These are phyloP conservation scores for Oceanodroma leucorhoa DNA, from an alignment of 2,797 vertebrate species.

Conservation along the genomic window DNA sequence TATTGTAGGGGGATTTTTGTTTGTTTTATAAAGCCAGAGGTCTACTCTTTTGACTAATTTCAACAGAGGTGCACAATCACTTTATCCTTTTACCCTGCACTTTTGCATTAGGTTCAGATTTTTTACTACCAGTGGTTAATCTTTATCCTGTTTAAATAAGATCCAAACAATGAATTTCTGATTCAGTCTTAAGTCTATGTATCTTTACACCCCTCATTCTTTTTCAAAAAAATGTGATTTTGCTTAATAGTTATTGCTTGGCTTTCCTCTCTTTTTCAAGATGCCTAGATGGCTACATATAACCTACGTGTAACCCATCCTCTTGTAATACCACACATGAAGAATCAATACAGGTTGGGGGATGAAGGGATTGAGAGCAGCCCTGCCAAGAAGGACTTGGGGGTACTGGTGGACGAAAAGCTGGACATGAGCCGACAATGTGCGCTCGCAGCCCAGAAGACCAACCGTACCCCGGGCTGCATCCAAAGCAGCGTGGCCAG, in stretches of 20 bases:
- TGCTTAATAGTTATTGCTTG: neutral
- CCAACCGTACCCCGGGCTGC: too few relatives aligned
- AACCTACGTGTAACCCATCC: neutral
- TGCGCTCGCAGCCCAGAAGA: too few relatives aligned
- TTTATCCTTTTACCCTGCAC: neutral
- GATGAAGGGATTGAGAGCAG: too few relatives aligned
- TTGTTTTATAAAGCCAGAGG: neutral
- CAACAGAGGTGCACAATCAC: neutral
- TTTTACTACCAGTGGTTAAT: neutral
- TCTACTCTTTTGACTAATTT: neutral
- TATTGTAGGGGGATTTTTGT: rapidly evolving
- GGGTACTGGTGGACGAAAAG: too few relatives aligned
- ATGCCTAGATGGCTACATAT: neutral
- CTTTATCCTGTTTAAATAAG: neutral
- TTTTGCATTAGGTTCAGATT: neutral
- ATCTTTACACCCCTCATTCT: neutral
- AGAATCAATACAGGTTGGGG: too few relatives aligned
- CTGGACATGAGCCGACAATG: too few relatives aligned
- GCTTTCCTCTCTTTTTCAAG: neutral
- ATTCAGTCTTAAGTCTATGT: neutral
- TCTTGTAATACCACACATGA: neutral
- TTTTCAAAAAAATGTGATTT: neutral
- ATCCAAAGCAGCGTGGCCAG: too few relatives aligned
- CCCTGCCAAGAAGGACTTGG: too few relatives aligned
- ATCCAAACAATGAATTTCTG: neutral